These are phyloP conservation scores for Sinocyclocheilus anophthalmus DNA, from an alignment of 2,113 vertebrate genomes.

Conservation along the genomic window DNA sequence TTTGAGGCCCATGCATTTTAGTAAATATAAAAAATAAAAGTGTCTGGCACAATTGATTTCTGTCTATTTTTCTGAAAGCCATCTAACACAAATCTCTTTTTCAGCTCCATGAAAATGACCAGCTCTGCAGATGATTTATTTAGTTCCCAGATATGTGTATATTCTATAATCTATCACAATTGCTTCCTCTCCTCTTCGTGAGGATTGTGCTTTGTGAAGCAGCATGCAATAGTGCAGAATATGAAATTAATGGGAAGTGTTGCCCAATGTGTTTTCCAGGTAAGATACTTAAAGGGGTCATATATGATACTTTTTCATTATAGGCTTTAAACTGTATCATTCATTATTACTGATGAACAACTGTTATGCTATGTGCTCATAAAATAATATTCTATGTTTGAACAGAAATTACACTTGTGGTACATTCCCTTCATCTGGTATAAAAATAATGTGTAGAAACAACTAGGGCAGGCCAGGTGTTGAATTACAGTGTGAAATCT, in stretches of 20 bases:
- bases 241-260: conserved; percentile 31
- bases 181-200: background rate
- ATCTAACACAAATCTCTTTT: background rate
- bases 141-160: background rate
- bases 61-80: background rate
- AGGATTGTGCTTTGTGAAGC: background rate
- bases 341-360: too few species aligned
- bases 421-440: too few species aligned
- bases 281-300: conserved; percentile 5
- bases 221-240: conserved; percentile 35
- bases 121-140: background rate
- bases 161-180: background rate
- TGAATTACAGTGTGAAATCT: too few species aligned
- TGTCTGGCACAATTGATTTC: background rate
- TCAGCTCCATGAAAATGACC: background rate
- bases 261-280: conserved; percentile 48
- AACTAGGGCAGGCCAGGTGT: too few species aligned
- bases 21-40: background rate
- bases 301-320: background rate
- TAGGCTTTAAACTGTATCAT: too few species aligned
- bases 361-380: too few species aligned
- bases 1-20: background rate
- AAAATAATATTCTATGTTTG: too few species aligned
- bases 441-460: too few species aligned
- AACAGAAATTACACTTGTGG: too few species aligned